Conservation (phyloP, 2,113 vertebrate genomes). For the Rhineura floridana region DNA sequence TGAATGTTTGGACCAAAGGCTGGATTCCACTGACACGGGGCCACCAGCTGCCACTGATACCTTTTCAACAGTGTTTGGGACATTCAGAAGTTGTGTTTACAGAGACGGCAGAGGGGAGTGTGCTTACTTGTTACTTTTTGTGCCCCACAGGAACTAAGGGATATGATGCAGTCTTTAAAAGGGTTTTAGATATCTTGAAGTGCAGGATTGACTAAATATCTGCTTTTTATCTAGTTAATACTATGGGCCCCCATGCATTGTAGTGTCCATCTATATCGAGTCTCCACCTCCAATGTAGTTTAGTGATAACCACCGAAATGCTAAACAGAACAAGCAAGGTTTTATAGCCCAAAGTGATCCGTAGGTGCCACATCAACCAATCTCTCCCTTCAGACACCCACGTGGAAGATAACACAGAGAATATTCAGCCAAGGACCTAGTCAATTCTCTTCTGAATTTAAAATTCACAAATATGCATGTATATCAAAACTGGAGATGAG, state of each 20-base stretch:
- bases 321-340: constrained; percentile 70
- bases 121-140: constrained; percentile 50
- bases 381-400: constrained; percentile 65
- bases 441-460: constrained; percentile 52
- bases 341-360: constrained; percentile 68
- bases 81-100: constrained; percentile 47
- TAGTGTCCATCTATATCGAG: constrained; percentile 44
- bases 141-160: constrained; percentile 54
- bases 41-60: no score
- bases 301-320: constrained; percentile 68
- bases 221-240: constrained; percentile 59
- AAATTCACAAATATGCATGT: constrained; percentile 12
- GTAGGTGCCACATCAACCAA: constrained; percentile 69
- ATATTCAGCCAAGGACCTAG: constrained; percentile 57
- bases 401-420: constrained; percentile 58
- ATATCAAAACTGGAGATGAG: fast-evolving
- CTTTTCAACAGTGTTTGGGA: constrained; percentile 39
- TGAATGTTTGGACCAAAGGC: no score
- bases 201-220: constrained; percentile 59
- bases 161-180: constrained; percentile 51
- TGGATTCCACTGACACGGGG: no score
- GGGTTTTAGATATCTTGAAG: constrained; percentile 45
- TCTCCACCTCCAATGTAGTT: constrained; percentile 61
- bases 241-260: constrained; percentile 40
- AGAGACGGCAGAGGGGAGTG: background rate